Base-by-base conservation (phyloP, 2,888 invertebrate species). In the Cephalotes varians region DNA sequence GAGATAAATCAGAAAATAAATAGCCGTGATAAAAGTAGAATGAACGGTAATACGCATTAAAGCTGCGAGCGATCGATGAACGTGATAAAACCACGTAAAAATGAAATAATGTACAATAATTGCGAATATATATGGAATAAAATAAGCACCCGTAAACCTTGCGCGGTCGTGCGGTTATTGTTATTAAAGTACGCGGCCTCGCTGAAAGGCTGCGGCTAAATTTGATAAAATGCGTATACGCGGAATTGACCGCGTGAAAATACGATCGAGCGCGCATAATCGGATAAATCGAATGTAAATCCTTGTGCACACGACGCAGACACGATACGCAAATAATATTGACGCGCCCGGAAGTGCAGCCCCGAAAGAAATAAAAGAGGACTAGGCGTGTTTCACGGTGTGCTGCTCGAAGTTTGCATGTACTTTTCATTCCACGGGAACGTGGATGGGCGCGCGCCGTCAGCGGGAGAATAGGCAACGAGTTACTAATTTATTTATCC, bases 401-500 rank as follows among this genome's bases (percentile, higher is more conserved):
- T 21, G 47, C 25, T 21, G 54, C 47, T 44, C 64, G 69, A 83
- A 83, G 80, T 83, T 83, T 83, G 54, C 82, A 56, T 64, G 82
- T 72, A 83, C 83, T 74, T 83, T 81, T 76, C 69, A 72, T 80
- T 51, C 28, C 18, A 44, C 51, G 74, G 74, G 62, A 47, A 67
- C 51, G 74, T 6, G 60, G 25, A 64, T 67, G 67, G 37, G 54
- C 76, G 81, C 44, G 58, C 81, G 44, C 69, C 49, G 49, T 74
- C 81, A 62, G 58, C 58, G 49, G 47, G 64, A 67, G 69, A 69
- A 44, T 44, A 81, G 65, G 54, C 72, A 81, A 81, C 81, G 81
- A 85, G 74, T 84, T 81, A 84, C 81, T 85, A 85, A 85, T 81
- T 85, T 85, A 84, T 84, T 85, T 85, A 85, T 84, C 84, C 84